Evolutionary conservation across 2,888 invertebrate species (phyloP), one percentile per base, ranked within the genome.

Genomic region (Linhomoeus sp.): DNA sequence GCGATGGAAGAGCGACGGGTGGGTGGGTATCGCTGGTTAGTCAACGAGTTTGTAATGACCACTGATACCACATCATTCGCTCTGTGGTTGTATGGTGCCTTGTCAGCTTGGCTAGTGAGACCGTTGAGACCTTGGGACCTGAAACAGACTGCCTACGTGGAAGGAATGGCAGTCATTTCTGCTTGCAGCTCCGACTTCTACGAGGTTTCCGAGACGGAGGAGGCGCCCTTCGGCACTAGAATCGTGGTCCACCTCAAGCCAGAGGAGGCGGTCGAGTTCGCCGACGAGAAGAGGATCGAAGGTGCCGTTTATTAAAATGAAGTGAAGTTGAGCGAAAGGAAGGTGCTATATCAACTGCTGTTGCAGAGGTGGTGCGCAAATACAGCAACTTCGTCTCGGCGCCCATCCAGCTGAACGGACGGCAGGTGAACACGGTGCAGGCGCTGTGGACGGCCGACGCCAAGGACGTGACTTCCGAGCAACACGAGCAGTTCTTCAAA

Each of bases 351-450:
- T 29, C 20, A 20, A 36, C 39, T 36, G 24, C 26, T 1, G 3
- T 14, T 19, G 45, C 70, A 79, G 81, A 73, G 53, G 78, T 92
- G 40, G 81, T 92, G 22, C 80, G 82, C 62, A 90, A 90, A 65
- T 94, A 94, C 71, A 92, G 90, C 66, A 92, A 90, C 67, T 94
- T 94, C 66, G 85, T 97, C 40, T 84, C 87, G 33, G 82, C 82
- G 57, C 84, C 90, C 1, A 86, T 97, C 59, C 79, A 76, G 57
- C 71, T 94, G 23, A 92, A 94, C 68, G 83, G 85, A 50, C 78
- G 80, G 56, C 79, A 78, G 65, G 78, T 80, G 0, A 94, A 94
- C 67, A 79, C 80, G 43, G 79, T 90, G 41, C 78, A 80, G 75
- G 80, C 45, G 19, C 23, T 47, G 38, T 47, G 44, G 44, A 2